phyloP scores from a whole-genome alignment of 2,888 invertebrate genomes.

The Cryptosula pallasiana region DNA sequence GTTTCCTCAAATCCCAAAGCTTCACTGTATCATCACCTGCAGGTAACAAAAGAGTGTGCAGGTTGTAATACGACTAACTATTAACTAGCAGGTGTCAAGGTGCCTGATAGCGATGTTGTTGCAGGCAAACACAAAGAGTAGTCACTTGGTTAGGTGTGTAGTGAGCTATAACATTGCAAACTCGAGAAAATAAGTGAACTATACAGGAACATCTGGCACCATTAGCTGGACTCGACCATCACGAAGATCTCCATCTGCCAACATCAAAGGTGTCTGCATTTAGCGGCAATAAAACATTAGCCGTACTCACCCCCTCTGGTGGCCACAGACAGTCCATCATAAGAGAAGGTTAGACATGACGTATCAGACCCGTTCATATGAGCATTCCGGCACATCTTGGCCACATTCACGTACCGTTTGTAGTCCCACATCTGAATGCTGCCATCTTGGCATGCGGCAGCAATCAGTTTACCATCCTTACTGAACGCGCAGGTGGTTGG shows the following conservation, averaged over 20 bases:
- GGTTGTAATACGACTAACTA: too few relatives aligned
- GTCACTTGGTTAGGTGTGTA: too few relatives aligned
- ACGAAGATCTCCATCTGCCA: too few relatives aligned
- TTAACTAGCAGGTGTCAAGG: too few relatives aligned
- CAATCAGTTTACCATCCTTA: conserved; percentile 78
- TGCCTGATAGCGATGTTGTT: too few relatives aligned
- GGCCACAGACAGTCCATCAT: conserved; percentile 71
- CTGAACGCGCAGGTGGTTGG: conserved; percentile 80
- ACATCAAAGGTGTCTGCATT: too few relatives aligned
- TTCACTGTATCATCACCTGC: conserved; percentile 83
- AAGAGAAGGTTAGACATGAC: conserved; percentile 79
- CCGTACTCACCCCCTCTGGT: conserved; percentile 64
- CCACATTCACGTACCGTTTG: conserved; percentile 78
- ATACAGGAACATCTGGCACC: too few relatives aligned
- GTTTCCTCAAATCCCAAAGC: conserved; percentile 83
- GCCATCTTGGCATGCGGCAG: conserved; percentile 89
- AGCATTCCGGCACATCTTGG: conserved; percentile 60
- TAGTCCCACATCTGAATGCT: conserved; percentile 97
- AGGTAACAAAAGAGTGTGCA: conserved; percentile 26
- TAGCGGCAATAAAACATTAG: neutral
- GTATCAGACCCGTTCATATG: conserved; percentile 76
- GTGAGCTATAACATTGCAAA: too few relatives aligned
- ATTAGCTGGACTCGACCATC: too few relatives aligned
- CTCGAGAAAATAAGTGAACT: too few relatives aligned
- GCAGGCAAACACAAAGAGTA: too few relatives aligned